Evolutionary conservation across 1,140 invertebrate genomes (phyloP), one percentile per base, ranked within the genome.

Genomic region (Trichomalopsis sarcophagae): DNA sequence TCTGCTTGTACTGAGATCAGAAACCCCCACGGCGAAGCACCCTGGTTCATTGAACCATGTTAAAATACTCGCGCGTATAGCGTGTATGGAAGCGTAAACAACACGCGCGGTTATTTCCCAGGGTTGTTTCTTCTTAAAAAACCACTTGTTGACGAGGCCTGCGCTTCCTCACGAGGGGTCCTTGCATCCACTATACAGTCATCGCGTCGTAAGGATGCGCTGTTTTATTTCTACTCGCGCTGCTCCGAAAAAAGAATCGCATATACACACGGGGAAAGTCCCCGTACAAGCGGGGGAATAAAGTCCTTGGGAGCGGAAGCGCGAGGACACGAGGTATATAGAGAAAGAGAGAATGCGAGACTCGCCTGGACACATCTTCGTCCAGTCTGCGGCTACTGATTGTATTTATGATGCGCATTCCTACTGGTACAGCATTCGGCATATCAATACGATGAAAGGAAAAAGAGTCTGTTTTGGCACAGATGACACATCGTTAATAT

Each of bases 241-340:
- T 11, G 2, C 27, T 33, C 14, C 69, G 11, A 30, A 73, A 36
- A 47, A 81, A 81, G 27, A 36, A 73, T 73, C n/a, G 40, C 27
- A 47, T 21, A n/a, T 9, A 44, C 10, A 9, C 40, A 44, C 21
- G 27, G 79, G 66, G 79, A 81, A 81, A 81, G 79, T 81, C 68
- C 68, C 21, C 27, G 14, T 44, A n/a, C 5, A 30, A 68, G 62
- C 40, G 2, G n/a, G 33, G 4, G 21, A 3, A 17, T 44, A 23
- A 13, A 68, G 79, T 71, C 79, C 79, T 81, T 81, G 79, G 68
- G 5, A 50, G 23, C 68, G 79, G 79, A 81, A 81, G 68, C 79
- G 68, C 68, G 68, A 81, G 79, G 68, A 81, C 62, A 40, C 68
- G 66, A 10, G 3, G 73, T 40, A 7, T 5, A 1, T 5, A 40